Evolutionary conservation across 2,797 vertebrate species (phyloP).

Genomic region (Tachyglossus aculeatus): DNA sequence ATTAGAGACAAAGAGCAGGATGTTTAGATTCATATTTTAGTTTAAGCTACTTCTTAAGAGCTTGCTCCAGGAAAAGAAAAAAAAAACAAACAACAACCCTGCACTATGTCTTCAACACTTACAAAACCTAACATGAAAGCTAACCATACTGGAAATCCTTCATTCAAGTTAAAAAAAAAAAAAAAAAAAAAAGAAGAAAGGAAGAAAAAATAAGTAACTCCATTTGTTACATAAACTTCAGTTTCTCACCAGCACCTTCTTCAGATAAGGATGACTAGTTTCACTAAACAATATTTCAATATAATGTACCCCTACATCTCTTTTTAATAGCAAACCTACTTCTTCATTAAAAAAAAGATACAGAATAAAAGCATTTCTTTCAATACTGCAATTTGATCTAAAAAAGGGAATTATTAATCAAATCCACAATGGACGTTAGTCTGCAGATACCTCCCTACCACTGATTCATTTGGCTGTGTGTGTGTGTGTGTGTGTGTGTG

Average conservation of each 20-base stretch:
- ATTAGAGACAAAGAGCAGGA: slow-evolving; percentile 72
- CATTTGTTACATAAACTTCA: slow-evolving; percentile 41
- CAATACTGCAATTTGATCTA: slow-evolving; percentile 74
- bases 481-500: no score
- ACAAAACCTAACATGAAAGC: slow-evolving; percentile 62
- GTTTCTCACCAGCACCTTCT: slow-evolving; percentile 66
- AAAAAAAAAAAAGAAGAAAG: slow-evolving; percentile 9
- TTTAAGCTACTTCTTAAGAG: slow-evolving; percentile 70
- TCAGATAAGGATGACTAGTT: slow-evolving; percentile 52
- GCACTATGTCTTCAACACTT: slow-evolving; percentile 67
- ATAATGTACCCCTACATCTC: slow-evolving; percentile 44
- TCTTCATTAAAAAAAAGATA: slow-evolving; percentile 53
- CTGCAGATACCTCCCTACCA: slow-evolving; percentile 74
- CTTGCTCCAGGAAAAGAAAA: slow-evolving; percentile 65
- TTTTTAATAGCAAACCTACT: slow-evolving; percentile 55
- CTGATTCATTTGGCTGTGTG: slow-evolving; percentile 71
- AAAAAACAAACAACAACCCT: no score
- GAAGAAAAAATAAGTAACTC: slow-evolving; percentile 33
- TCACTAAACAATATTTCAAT: slow-evolving; percentile 60
- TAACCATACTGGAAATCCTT: slow-evolving; percentile 59
- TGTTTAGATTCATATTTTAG: slow-evolving; percentile 72
- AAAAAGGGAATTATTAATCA: slow-evolving; percentile 71
- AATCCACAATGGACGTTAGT: slow-evolving; percentile 57
- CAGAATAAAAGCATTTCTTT: slow-evolving; percentile 64
- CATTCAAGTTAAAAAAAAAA: slow-evolving; percentile 55